A percentile compares a stretch with the other conserved stretches of the same genome.
Evolutionary conservation across 2,888 invertebrate species (phyloP).

Genomic region (Neoitamus cyanurus): DNA sequence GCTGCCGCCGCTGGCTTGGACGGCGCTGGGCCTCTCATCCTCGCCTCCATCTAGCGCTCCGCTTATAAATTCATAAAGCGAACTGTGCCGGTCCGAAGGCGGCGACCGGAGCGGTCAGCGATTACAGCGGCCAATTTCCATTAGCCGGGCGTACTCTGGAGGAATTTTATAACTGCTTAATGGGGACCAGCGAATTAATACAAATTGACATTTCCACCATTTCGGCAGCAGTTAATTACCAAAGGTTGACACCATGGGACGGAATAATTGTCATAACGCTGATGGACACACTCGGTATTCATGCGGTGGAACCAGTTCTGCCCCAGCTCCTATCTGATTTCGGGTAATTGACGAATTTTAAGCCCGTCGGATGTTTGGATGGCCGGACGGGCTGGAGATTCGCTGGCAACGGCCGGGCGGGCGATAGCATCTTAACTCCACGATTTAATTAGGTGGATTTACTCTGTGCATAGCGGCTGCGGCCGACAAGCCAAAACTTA

Average conservation of each 20-base stretch:
- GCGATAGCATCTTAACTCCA: slow-evolving; percentile 38
- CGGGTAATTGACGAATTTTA: slow-evolving; percentile 33
- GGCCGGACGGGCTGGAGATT: not conserved
- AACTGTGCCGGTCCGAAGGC: not conserved
- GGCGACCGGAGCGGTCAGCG: not conserved
- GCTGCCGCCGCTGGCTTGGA: not conserved
- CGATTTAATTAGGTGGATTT: slow-evolving; percentile 35
- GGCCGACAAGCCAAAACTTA: not conserved
- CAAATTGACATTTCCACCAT: slow-evolving; percentile 46
- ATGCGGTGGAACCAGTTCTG: slow-evolving; percentile 18
- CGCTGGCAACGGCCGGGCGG: not conserved
- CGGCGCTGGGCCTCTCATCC: not conserved
- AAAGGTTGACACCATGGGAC: slow-evolving; percentile 41
- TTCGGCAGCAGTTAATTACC: slow-evolving; percentile 45
- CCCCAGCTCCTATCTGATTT: slow-evolving; percentile 4
- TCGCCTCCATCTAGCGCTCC: slow-evolving; percentile 2
- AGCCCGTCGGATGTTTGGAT: not conserved
- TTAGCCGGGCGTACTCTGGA: slow-evolving; percentile 16
- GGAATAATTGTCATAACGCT: slow-evolving; percentile 39
- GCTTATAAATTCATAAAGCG: slow-evolving; percentile 34
- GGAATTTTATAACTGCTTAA: slow-evolving; percentile 41
- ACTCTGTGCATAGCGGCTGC: not conserved
- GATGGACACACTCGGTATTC: slow-evolving; percentile 37
- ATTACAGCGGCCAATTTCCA: slow-evolving; percentile 11
- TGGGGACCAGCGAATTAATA: slow-evolving; percentile 41